Base-by-base conservation (phyloP, 1,140 invertebrate genomes). In the Orussus abietinus region DNA sequence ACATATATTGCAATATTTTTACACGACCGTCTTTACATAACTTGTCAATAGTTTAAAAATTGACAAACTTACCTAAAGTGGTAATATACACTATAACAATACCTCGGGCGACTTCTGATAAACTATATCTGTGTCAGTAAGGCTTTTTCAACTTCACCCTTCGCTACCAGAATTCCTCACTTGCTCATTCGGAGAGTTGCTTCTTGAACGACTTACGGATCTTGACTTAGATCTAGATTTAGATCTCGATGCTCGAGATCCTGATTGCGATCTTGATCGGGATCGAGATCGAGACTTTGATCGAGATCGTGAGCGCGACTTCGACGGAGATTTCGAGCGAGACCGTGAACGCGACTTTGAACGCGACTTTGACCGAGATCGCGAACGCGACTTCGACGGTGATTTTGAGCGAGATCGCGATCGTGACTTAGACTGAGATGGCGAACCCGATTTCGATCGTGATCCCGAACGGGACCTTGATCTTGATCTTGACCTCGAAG, bases 301-400 rank as follows among this genome's bases (percentile, higher is more conserved):
- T 25, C 59, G 44, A 32, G 44, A 38, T 46, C 52, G 34, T 40
- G 54, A 45, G 42, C 52, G 45, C 29, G 57, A 44, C 44, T 56
- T 31, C 49, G 29, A 10, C 59, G 68, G 19, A 51, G 49, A n/a
- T 10, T 49, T 56, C 17, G 50, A 74, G 5, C 62, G 50, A 3
- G 62, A 71, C n/a, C 60, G 57, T 4, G 69, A 74, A 5, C 64
- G 39, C 5, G 58, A 64, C 18, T 60, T 47, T 5, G 66, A 69
- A 11, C 57, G 49, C 20, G 60, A 62, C 19, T 43, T 59, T 0
- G 62, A 66, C 12, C 55, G 32, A 5, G 57, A 57, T 6, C 47
- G 43, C 22, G 62, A 64, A 9, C 51, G 51, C 1, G 50, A 58
- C 22, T 43, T 31, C 14, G 60, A 62, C 21, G 35, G 7, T 15